These are phyloP conservation scores for Mobula hypostoma DNA, from an alignment of 2,113 vertebrate genomes.

Conservation along the genomic window DNA sequence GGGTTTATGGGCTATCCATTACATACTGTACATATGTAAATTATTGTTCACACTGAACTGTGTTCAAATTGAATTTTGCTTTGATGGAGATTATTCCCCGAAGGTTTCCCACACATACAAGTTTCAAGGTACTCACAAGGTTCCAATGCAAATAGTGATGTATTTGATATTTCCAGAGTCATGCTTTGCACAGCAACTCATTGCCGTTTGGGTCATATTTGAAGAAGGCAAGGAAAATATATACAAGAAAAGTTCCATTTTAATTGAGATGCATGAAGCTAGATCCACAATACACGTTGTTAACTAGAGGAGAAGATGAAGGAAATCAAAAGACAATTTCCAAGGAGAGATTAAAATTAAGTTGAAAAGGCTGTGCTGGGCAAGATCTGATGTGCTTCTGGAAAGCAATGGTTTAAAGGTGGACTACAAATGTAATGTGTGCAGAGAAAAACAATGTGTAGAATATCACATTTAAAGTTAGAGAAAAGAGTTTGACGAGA, in stretches of 20 bases:
- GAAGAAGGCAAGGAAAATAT: background rate
- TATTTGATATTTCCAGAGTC: background rate
- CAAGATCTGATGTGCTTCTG: background rate
- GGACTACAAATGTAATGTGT: background rate
- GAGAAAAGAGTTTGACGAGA: background rate
- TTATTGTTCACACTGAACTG: conserved; percentile 21
- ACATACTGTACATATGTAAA: conserved; percentile 15
- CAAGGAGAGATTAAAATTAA: background rate
- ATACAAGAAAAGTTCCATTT: background rate
- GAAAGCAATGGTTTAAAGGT: background rate
- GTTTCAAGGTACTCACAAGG: background rate
- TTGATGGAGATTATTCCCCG: conserved; percentile 16
- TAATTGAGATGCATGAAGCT: background rate
- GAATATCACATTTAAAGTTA: background rate
- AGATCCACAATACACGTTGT: background rate
- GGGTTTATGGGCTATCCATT: background rate
- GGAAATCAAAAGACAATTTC: background rate
- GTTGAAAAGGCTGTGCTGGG: background rate
- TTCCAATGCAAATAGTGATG: conserved; percentile 6
- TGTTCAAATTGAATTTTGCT: conserved; percentile 27
- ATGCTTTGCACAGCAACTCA: background rate
- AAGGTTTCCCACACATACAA: background rate
- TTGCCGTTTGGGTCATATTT: background rate
- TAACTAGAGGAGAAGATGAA: background rate
- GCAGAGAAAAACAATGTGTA: background rate